These are phyloP conservation scores for Setophaga petechia DNA, from an alignment of 2,113 vertebrate genomes.

Conservation along the genomic window DNA sequence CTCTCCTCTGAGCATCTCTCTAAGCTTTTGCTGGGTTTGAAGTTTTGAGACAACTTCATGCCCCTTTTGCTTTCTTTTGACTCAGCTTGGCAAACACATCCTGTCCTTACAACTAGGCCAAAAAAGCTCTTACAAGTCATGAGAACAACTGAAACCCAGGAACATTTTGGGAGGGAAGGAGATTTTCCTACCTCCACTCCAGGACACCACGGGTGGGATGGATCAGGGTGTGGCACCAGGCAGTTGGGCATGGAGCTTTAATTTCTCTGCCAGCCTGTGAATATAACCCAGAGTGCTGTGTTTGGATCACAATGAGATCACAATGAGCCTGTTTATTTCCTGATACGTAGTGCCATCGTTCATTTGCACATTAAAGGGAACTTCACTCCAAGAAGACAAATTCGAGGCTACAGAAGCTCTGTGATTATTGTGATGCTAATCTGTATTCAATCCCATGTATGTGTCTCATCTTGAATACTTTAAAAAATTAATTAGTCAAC, in stretches of 20 bases:
- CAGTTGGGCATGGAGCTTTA: not conserved
- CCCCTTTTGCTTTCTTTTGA: not conserved
- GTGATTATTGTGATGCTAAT: conserved; percentile 51
- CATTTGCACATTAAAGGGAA: conserved; percentile 53
- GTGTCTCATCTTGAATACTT: conserved; percentile 39
- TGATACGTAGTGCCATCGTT: not conserved
- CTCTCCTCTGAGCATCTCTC: not conserved
- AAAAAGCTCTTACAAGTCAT: not conserved
- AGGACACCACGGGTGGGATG: not conserved
- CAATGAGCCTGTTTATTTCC: conserved; percentile 37
- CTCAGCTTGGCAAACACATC: not conserved
- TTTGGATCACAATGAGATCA: not conserved
- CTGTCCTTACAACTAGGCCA: not conserved
- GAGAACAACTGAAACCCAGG: not conserved
- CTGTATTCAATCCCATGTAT: conserved; percentile 33
- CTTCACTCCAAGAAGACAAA: not conserved
- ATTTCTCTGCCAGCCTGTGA: not conserved
- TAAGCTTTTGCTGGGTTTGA: not conserved
- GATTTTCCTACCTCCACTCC: not conserved
- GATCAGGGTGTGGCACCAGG: not conserved
- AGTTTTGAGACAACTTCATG: not conserved
- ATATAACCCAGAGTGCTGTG: not conserved
- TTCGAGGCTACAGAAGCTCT: not conserved
- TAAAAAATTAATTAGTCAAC: conserved; percentile 56
- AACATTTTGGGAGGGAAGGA: not conserved